A percentile compares a stretch with the other conserved stretches of the same genome.
phyloP scores from a whole-genome alignment of 1,140 invertebrate species.

The Hydropsyche tenuis region DNA sequence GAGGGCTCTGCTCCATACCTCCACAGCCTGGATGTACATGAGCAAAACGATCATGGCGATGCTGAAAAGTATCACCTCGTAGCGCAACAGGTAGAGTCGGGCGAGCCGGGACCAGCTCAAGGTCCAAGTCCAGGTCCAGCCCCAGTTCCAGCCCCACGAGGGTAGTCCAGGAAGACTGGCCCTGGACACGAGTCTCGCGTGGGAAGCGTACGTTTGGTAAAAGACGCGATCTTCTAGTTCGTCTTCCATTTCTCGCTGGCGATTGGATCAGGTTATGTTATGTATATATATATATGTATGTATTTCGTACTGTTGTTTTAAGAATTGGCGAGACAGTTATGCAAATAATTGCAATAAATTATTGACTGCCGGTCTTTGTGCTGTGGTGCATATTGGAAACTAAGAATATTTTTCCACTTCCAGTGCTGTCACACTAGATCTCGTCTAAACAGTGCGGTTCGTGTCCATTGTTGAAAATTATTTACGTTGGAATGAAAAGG shows the following conservation, averaged over 20 bases:
- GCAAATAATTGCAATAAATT: too few species aligned
- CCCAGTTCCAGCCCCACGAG: constrained; percentile 64
- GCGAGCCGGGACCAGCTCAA: constrained; percentile 71
- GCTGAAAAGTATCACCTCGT: constrained; percentile 74
- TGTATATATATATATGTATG: too few species aligned
- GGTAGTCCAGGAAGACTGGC: constrained; percentile 76
- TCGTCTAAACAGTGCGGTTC: too few species aligned
- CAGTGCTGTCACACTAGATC: too few species aligned
- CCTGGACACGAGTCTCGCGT: constrained; percentile 82
- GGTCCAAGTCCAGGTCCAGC: constrained; percentile 52
- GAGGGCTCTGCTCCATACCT: constrained; percentile 78
- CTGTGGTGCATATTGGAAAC: too few species aligned
- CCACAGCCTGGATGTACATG: constrained; percentile 78
- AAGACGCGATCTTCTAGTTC: constrained; percentile 85
- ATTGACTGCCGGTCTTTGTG: too few species aligned
- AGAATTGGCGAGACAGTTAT: too few species aligned
- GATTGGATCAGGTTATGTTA: too few species aligned
- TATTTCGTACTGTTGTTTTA: too few species aligned
- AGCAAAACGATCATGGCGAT: constrained; percentile 72
- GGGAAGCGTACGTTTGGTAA: constrained; percentile 82
- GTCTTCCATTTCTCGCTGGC: constrained; percentile 79
- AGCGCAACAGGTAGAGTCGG: constrained; percentile 75
- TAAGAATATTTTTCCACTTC: too few species aligned
- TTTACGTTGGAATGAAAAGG: too few species aligned
- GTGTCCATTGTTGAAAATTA: too few species aligned